Evolutionary conservation across 2,797 vertebrate genomes (phyloP).

Genomic region (Mus caroli): DNA sequence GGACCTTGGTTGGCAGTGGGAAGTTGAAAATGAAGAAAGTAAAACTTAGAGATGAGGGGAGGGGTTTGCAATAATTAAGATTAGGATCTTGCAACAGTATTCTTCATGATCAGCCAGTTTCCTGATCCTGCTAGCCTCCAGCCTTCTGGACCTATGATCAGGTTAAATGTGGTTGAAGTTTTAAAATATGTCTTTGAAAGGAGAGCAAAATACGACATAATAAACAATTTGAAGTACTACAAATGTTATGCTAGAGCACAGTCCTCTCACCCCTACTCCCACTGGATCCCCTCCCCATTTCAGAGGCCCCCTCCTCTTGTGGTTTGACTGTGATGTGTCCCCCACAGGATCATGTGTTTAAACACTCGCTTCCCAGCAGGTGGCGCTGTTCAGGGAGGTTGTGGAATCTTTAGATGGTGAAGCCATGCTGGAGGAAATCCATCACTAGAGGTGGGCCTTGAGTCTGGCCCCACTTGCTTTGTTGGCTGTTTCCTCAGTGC

Average conservation of each 20-base stretch:
- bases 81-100: not conserved
- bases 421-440: not conserved
- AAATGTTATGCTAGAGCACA: not conserved
- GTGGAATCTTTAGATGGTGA: not conserved
- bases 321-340: not conserved
- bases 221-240: not conserved
- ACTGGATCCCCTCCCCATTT: not conserved
- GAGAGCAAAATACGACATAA: not conserved
- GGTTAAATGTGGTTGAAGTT: not conserved
- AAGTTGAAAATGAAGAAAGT: not conserved
- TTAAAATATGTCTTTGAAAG: slow-evolving; percentile 28
- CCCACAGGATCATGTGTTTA: not conserved
- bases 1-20: not conserved
- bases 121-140: not conserved
- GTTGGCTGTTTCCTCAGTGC: not conserved
- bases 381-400: not conserved
- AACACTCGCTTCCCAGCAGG: not conserved
- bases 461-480: not conserved
- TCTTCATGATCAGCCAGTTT: not conserved
- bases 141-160: not conserved
- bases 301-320: not conserved
- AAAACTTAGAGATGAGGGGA: not conserved
- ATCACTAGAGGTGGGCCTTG: not conserved
- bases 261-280: not conserved
- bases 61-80: not conserved